Evolutionary conservation across 2,888 invertebrate genomes (phyloP).

Genomic region (Pachymerium ferrugineum): DNA sequence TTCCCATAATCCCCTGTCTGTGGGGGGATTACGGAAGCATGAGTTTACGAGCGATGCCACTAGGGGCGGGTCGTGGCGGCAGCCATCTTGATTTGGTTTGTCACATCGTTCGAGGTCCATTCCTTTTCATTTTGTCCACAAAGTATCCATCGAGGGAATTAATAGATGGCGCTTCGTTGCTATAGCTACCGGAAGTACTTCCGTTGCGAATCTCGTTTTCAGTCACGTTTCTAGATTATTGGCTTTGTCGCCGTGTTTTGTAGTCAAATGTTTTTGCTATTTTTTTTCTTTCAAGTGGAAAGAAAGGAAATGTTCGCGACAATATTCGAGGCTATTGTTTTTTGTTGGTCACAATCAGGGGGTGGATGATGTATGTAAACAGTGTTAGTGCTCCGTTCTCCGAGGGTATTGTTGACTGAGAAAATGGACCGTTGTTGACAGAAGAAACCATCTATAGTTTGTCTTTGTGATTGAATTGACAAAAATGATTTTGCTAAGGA

Average conservation of each 20-base stretch:
- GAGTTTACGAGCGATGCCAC: not conserved
- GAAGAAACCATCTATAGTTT: constrained; percentile 3
- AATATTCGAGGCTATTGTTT: not conserved
- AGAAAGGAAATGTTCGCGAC: not conserved
- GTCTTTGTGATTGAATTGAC: constrained; percentile 9
- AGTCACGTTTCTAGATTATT: not conserved
- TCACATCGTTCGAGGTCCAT: constrained; percentile 9
- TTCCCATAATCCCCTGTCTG: constrained; percentile 13
- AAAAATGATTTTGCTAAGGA: constrained; percentile 13
- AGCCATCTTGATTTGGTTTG: constrained; percentile 13
- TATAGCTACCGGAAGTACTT: not conserved
- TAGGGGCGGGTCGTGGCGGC: not conserved
- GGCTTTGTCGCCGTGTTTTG: not conserved
- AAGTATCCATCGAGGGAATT: not conserved
- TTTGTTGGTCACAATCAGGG: not conserved
- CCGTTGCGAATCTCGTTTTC: not conserved
- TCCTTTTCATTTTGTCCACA: constrained; percentile 4
- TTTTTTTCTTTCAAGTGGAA: no score
- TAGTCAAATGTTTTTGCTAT: not conserved
- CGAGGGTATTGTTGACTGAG: not conserved
- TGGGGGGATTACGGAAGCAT: not conserved
- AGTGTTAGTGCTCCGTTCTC: not conserved
- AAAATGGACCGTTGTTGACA: constrained; percentile 9
- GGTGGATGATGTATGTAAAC: constrained; percentile 9
- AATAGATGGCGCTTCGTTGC: not conserved